Percentiles rank a stretch among this genome's conserved stretches.
Conservation (phyloP, 1,140 invertebrate genomes). For the Bombus confusus region DNA sequence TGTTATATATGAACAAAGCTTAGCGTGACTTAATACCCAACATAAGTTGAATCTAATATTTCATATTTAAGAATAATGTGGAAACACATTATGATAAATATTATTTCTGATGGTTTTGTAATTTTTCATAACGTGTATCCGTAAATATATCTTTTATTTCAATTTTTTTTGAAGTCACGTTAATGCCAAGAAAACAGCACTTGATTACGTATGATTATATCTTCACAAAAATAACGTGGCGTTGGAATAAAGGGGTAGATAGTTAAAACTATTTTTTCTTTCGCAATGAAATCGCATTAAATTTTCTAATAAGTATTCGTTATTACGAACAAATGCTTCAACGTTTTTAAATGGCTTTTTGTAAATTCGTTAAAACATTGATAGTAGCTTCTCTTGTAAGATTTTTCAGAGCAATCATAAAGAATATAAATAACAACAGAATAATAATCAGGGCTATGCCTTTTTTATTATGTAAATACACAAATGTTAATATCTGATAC, state of each 20-base stretch:
- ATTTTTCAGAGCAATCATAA: constrained; percentile 21
- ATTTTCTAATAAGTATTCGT: constrained; percentile 33
- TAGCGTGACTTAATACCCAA: constrained; percentile 26
- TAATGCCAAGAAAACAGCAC: constrained; percentile 44
- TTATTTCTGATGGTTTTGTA: constrained; percentile 17
- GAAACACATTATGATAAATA: not conserved
- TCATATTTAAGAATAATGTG: constrained; percentile 3
- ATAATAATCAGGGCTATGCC: constrained; percentile 61
- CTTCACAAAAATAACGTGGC: constrained; percentile 41
- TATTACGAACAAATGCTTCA: constrained; percentile 25
- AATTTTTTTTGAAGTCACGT: constrained; percentile 33
- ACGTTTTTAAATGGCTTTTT: constrained; percentile 37
- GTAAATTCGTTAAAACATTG: constrained; percentile 42
- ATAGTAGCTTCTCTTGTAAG: constrained; percentile 24
- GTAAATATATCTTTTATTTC: constrained; percentile 55
- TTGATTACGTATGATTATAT: constrained; percentile 32
- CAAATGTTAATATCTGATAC: constrained; percentile 60
- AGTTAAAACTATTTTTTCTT: constrained; percentile 31
- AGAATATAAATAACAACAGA: constrained; percentile 44
- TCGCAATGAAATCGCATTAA: constrained; percentile 23
- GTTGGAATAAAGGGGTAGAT: constrained; percentile 50
- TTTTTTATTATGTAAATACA: constrained; percentile 70
- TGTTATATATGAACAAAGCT: constrained; percentile 30
- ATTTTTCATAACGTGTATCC: constrained; percentile 29
- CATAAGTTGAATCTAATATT: constrained; percentile 26